A percentile compares a stretch with the other conserved stretches of the same genome.
phyloP scores from a whole-genome alignment of 2,888 invertebrate species.

The Colostygia pectinataria region DNA sequence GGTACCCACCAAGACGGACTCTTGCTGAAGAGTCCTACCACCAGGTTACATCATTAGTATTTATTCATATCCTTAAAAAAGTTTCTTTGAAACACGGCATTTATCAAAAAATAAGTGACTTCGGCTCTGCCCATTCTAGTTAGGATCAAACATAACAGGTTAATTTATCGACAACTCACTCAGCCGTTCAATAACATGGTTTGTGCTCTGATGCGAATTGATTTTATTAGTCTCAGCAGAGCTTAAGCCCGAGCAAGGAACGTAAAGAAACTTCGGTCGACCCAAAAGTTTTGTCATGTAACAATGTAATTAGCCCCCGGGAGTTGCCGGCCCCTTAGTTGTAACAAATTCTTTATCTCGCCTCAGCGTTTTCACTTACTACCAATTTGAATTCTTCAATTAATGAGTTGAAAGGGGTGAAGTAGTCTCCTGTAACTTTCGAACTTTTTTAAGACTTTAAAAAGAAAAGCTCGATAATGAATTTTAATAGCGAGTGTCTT shows the following conservation, averaged over 20 bases:
- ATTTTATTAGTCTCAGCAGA: constrained; percentile 67
- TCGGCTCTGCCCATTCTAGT: constrained; percentile 19
- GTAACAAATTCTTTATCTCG: constrained; percentile 75
- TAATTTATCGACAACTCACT: constrained; percentile 40
- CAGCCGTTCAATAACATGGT: constrained; percentile 53
- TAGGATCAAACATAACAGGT: constrained; percentile 19
- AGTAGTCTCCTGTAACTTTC: constrained; percentile 27
- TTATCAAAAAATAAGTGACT: too few species aligned
- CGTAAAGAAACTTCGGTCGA: constrained; percentile 71
- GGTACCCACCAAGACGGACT: too few species aligned
- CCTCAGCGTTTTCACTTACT: constrained; percentile 64
- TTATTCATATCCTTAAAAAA: too few species aligned
- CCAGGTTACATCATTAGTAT: too few species aligned
- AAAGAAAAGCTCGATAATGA: constrained; percentile 15
- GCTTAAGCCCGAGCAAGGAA: constrained; percentile 61
- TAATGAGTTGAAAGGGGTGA: constrained; percentile 45
- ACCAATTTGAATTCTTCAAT: constrained; percentile 58
- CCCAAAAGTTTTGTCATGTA: constrained; percentile 78
- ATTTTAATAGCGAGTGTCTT: constrained; percentile 15
- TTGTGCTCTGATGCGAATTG: constrained; percentile 63
- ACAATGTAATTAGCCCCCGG: constrained; percentile 78
- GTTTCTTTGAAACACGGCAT: too few species aligned
- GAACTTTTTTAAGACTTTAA: constrained; percentile 22
- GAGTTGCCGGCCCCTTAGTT: constrained; percentile 63
- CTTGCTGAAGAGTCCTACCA: too few species aligned